Conservation (phyloP, 92 coral and sea anemone genomes). For the Nematostella vectensis region DNA sequence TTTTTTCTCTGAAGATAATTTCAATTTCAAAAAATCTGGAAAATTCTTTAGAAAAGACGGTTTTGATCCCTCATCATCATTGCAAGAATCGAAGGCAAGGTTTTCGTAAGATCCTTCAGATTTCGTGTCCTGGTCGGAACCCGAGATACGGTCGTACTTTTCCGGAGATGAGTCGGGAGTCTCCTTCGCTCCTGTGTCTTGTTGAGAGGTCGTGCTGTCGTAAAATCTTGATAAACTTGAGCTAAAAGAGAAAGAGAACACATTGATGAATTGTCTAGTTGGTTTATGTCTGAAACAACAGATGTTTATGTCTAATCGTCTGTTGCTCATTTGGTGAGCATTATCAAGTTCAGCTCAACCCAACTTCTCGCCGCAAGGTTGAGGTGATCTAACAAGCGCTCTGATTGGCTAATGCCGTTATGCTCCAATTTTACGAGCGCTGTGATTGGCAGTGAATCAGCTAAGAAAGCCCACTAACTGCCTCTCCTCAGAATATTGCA, state of each 20-base stretch:
- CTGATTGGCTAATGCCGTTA: too few species aligned
- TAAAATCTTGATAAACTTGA: slow-evolving; percentile 18
- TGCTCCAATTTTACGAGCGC: too few species aligned
- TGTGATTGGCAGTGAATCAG: too few species aligned
- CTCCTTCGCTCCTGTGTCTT: slow-evolving; percentile 18
- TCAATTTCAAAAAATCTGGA: slow-evolving; percentile 15
- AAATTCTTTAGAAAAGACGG: slow-evolving; percentile 15
- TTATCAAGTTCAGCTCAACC: too few species aligned
- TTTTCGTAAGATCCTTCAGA: slow-evolving; percentile 6
- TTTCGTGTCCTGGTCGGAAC: neutral
- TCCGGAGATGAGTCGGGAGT: neutral
- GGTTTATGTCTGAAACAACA: too few species aligned
- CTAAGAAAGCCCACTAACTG: too few species aligned
- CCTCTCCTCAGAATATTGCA: too few species aligned
- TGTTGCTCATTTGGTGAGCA: too few species aligned
- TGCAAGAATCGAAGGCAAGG: slow-evolving; percentile 13
- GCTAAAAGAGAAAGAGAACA: neutral
- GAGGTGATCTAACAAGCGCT: too few species aligned
- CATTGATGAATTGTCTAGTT: too few species aligned
- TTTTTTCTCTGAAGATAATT: slow-evolving; percentile 13
- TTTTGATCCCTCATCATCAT: slow-evolving; percentile 17
- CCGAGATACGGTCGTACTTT: neutral
- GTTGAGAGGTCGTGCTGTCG: slow-evolving; percentile 21
- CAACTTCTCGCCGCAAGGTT: too few species aligned
- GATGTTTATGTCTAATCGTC: too few species aligned